Evolutionary conservation across 1,140 invertebrate genomes (phyloP).

Genomic region (Drosophila bocqueti): DNA sequence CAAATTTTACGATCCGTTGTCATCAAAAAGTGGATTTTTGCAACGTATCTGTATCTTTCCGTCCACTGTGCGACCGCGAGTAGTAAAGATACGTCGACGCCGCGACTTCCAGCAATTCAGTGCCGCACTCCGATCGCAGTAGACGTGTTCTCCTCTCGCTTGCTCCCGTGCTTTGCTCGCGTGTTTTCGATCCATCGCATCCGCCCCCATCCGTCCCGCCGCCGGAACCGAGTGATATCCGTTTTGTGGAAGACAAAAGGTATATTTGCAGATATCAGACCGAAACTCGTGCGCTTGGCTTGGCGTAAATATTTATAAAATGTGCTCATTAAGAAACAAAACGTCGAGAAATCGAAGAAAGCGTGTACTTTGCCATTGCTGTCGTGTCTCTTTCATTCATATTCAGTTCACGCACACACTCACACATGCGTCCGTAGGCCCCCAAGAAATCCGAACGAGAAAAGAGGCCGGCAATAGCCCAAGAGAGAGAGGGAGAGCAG

Average conservation of each 20-base stretch:
- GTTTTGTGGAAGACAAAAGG: constrained; percentile 38
- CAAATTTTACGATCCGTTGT: no score
- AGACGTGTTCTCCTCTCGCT: constrained; percentile 38
- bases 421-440: not conserved
- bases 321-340: constrained; percentile 35
- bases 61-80: not conserved
- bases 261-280: constrained; percentile 29
- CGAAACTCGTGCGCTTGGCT: constrained; percentile 36
- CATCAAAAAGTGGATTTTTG: no score
- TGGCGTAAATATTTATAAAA: constrained; percentile 41
- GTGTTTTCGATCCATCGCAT: constrained; percentile 53
- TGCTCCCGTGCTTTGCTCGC: constrained; percentile 37
- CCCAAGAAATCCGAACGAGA: constrained; percentile 34
- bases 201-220: constrained; percentile 19
- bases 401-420: constrained; percentile 63
- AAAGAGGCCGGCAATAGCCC: constrained; percentile 1
- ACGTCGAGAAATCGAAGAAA: constrained; percentile 59
- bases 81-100: constrained; percentile 26
- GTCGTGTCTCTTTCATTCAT: constrained; percentile 79
- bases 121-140: constrained; percentile 63
- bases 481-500: constrained; percentile 11
- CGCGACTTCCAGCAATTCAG: constrained; percentile 54
- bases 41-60: no score
- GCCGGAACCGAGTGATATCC: constrained; percentile 39
- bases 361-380: constrained; percentile 75